Evolutionary conservation across 1,140 invertebrate species (phyloP), one percentile per base, ranked within the genome.

Genomic region (Drosophila quadrilineata): DNA sequence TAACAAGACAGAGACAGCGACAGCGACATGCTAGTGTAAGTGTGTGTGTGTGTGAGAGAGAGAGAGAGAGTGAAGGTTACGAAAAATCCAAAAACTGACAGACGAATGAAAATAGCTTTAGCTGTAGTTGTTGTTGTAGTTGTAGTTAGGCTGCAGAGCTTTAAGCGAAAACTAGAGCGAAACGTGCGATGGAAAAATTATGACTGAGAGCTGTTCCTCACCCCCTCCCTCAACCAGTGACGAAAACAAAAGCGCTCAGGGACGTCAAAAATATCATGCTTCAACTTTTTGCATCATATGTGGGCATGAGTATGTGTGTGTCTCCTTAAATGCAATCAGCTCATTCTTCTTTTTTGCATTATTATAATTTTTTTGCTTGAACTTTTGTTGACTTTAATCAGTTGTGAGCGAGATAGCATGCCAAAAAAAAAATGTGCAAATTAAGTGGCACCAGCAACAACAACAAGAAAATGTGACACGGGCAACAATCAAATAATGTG

Each of bases 341-440:
- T n/a, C n/a, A n/a, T n/a, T n/a, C n/a, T n/a, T 58, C 36, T 38
- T 49, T 50, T 36, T n/a, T 56, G 19, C n/a, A n/a, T n/a, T n/a
- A n/a, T n/a, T n/a, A n/a, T n/a, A n/a, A n/a, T n/a, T n/a, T n/a
- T 45, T 10, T 19, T 48, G 26, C 21, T 43, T 53, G 36, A 10
- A 38, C 40, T 53, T 48, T 54, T 74, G 35, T 74, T 62, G 53
- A 56, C 54, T 56, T 53, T 63, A 80, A 74, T 79, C 75, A 75
- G 75, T 35, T 36, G 6, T 3, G n/a, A 4, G 19, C 46, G 19
- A 45, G 28, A 50, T 4, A 43, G 10, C 3, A 16, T 12, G 24
- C 4, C 3, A 8, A 29, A 52, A 22, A 36, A 16, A 31, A 0
- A 9, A 6, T 19, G 6, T 70, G 75, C 22, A 74, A 80, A 79